phyloP scores from a whole-genome alignment of 1,140 invertebrate genomes.

The Manduca sexta region DNA sequence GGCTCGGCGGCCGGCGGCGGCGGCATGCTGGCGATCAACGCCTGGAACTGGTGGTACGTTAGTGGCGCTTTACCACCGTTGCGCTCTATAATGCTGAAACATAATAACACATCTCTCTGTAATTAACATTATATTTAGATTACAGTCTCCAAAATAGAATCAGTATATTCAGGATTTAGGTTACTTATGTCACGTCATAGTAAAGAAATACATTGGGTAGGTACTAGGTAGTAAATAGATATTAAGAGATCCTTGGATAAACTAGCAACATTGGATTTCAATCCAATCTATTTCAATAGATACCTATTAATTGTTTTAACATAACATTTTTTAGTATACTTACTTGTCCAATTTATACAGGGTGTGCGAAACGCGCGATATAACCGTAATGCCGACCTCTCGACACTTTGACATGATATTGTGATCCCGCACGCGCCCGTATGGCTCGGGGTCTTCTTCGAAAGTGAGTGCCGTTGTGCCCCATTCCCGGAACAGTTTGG shows the following conservation, averaged over 20 bases:
- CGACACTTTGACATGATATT: conserved; percentile 88
- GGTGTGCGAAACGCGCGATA: conserved; percentile 86
- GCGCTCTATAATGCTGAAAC: conserved; percentile 83
- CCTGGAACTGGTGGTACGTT: conserved; percentile 92
- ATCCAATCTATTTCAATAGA: no score
- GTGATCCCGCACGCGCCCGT: conserved; percentile 87
- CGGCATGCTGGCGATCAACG: conserved; percentile 83
- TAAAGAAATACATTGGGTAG: no score
- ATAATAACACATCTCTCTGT: neutral
- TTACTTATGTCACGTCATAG: no score
- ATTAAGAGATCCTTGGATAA: no score
- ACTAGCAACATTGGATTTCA: no score
- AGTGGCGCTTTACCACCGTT: conserved; percentile 88
- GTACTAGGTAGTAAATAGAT: no score
- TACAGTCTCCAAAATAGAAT: no score
- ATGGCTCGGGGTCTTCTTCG: conserved; percentile 93
- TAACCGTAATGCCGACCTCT: conserved; percentile 86
- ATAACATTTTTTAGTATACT: conserved; percentile 46
- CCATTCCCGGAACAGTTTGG: conserved; percentile 93
- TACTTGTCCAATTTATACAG: conserved; percentile 89
- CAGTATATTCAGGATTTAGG: no score
- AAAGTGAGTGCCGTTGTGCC: conserved; percentile 88
- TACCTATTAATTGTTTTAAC: no score
- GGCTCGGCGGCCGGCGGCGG: conserved; percentile 79
- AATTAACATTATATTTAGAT: no score